Percentiles rank a stretch among this genome's conserved stretches.
phyloP scores from a whole-genome alignment of 2,113 vertebrate genomes.

The Gobio gobio region DNA sequence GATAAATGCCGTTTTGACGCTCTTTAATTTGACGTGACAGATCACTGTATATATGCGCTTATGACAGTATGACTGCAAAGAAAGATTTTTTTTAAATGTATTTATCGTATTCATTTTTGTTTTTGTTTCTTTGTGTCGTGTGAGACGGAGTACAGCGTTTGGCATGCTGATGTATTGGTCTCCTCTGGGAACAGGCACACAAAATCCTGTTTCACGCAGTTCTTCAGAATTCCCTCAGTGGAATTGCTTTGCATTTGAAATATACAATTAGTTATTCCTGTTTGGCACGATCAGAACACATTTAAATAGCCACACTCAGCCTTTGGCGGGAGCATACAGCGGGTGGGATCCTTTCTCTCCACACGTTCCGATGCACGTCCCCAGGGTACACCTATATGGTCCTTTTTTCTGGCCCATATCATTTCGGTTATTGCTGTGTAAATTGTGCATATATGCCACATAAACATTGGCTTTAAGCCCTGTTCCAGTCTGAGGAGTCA shows the following conservation, averaged over 20 bases:
- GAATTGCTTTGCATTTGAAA: conserved; percentile 78
- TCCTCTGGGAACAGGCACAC: conserved; percentile 66
- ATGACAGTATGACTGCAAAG: background rate
- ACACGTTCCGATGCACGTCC: background rate
- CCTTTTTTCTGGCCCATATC: conserved; percentile 26
- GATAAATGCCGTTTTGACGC: too few relatives aligned
- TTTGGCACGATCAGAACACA: conserved; percentile 68
- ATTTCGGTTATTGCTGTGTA: conserved; percentile 51
- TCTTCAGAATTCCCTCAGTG: conserved; percentile 69
- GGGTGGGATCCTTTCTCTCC: conserved; percentile 46
- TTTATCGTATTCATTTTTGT: conserved; percentile 18
- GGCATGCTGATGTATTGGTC: conserved; percentile 65
- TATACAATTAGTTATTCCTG: conserved; percentile 77
- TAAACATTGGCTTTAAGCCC: conserved; percentile 58
- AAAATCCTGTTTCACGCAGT: conserved; percentile 72
- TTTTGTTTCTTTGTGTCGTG: conserved; percentile 51
- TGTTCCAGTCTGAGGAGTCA: conserved; percentile 58
- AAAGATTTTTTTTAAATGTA: background rate
- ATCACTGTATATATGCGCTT: too few relatives aligned
- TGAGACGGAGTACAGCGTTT: conserved; percentile 61
- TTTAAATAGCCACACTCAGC: conserved; percentile 58
- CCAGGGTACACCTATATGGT: background rate
- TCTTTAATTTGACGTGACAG: too few relatives aligned
- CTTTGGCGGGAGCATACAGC: conserved; percentile 56
- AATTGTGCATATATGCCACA: conserved; percentile 54